phyloP scores from a whole-genome alignment of 2,888 invertebrate species.

The Globia sparganii region DNA sequence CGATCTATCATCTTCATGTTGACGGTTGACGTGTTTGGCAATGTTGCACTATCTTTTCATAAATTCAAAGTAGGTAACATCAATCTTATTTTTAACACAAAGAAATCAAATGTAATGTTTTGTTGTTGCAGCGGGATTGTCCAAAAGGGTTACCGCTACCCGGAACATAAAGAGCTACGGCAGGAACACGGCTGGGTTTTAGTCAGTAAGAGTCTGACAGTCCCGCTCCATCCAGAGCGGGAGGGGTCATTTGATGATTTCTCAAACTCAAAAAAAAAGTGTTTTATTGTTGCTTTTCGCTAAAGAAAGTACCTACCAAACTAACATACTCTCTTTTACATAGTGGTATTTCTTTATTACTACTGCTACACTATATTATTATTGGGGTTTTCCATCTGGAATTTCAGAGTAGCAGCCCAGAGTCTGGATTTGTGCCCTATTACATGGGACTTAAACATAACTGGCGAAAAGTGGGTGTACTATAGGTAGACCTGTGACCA shows the following conservation, averaged over 20 bases:
- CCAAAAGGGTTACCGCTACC: too few relatives aligned
- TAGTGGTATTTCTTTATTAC: neutral
- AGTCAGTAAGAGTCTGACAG: too few relatives aligned
- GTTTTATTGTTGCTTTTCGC: neutral
- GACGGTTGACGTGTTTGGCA: slow-evolving; percentile 11
- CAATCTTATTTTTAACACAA: slow-evolving; percentile 14
- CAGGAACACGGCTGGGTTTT: too few relatives aligned
- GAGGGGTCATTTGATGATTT: too few relatives aligned
- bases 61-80: slow-evolving; percentile 5
- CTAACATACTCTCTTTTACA: neutral
- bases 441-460: too few relatives aligned
- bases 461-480: neutral
- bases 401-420: neutral
- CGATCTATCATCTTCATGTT: slow-evolving; percentile 30
- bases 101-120: neutral
- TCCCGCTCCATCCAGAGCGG: too few relatives aligned
- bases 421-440: neutral
- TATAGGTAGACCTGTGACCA: neutral
- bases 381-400: neutral
- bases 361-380: neutral
- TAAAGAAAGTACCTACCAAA: neutral
- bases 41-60: neutral
- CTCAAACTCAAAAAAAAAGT: too few relatives aligned
- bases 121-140: too few relatives aligned
- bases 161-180: too few relatives aligned